Evolutionary conservation across 2,888 invertebrate species (phyloP).

Genomic region (Drosophila paucipuncta): DNA sequence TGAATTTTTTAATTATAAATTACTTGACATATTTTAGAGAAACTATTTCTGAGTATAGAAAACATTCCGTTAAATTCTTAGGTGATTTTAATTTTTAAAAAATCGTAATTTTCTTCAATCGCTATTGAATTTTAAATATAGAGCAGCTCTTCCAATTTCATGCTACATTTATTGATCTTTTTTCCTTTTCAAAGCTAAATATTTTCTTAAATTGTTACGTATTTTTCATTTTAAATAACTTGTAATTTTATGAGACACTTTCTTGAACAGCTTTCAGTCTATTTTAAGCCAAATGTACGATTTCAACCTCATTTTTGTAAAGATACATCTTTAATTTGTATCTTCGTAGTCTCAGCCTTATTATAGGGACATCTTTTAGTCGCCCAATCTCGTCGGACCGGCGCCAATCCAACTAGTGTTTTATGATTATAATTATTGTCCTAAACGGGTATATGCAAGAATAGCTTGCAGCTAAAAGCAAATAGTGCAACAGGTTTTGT

Average conservation of each 20-base stretch:
- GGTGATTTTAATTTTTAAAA: not conserved
- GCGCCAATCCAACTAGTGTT: slow-evolving; percentile 3
- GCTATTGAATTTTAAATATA: not conserved
- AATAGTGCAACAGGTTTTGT: slow-evolving; percentile 68
- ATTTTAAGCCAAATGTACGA: not conserved
- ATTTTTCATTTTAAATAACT: not conserved
- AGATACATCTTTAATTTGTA: not conserved
- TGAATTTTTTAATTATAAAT: too few relatives aligned
- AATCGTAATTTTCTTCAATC: not conserved
- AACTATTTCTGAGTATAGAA: not conserved
- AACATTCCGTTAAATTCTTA: not conserved
- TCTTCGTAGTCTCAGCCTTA: too few relatives aligned
- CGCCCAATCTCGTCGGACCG: not conserved
- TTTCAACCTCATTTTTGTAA: not conserved
- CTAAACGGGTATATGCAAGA: slow-evolving; percentile 23
- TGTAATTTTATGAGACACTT: not conserved
- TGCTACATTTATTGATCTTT: not conserved
- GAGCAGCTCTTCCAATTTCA: not conserved
- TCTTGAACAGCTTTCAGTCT: not conserved
- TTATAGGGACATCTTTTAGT: not conserved
- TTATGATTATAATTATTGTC: slow-evolving; percentile 44
- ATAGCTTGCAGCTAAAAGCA: slow-evolving; percentile 16
- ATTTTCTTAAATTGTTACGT: not conserved
- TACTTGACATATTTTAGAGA: not conserved
- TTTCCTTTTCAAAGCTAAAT: not conserved